phyloP scores from a whole-genome alignment of 2,888 invertebrate genomes.

The Polydrusus pterygomalis region DNA sequence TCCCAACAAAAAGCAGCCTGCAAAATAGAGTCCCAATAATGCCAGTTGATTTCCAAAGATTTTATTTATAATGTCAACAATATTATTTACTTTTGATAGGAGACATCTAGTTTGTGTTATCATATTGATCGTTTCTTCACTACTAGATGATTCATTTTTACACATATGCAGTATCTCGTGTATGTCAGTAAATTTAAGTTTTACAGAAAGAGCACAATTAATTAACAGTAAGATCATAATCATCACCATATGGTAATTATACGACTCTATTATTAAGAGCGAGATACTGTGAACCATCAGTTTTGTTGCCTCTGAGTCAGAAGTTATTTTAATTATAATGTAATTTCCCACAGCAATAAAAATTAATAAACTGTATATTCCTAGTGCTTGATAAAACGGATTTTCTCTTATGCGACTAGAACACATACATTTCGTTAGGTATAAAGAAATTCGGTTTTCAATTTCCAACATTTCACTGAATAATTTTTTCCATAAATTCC shows the following conservation, averaged over 20 bases:
- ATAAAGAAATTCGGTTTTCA: neutral
- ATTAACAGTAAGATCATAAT: neutral
- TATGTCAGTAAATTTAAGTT: neutral
- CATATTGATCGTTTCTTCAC: neutral
- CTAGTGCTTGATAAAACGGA: neutral
- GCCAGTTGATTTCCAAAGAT: conserved; percentile 8
- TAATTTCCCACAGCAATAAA: neutral
- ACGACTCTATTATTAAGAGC: neutral
- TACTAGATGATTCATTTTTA: neutral
- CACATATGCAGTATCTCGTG: neutral
- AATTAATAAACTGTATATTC: neutral
- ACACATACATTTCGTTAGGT: neutral
- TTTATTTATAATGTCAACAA: conserved; percentile 4
- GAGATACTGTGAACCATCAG: neutral
- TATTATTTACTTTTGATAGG: neutral
- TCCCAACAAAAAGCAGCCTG: neutral
- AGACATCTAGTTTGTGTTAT: neutral
- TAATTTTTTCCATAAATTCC: neutral
- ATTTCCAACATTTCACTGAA: neutral
- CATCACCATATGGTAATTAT: neutral
- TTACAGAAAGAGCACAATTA: neutral
- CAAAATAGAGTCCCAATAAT: neutral
- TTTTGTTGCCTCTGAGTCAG: neutral
- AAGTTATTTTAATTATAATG: neutral
- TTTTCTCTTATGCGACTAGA: neutral